Evolutionary conservation across 1,140 invertebrate species (phyloP).

Genomic region (Trichomalopsis sarcophagae): DNA sequence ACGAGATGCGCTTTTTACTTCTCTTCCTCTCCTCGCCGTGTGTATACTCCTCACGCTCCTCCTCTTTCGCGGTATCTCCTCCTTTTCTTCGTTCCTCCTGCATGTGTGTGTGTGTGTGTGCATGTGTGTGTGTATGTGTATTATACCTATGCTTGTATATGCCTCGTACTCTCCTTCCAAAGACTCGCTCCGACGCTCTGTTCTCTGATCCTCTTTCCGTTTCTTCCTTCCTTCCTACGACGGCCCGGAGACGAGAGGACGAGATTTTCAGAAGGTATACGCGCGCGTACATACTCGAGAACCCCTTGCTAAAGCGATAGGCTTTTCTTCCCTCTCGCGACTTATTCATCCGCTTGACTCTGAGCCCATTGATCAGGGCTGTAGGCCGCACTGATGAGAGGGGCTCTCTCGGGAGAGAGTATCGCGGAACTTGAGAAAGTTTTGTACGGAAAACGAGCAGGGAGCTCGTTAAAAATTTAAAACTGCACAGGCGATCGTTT

Average conservation of each 20-base stretch:
- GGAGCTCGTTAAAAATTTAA: no score
- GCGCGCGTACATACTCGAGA: not conserved
- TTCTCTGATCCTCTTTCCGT: not conserved
- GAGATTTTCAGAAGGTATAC: not conserved
- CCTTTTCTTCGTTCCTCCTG: slow-evolving; percentile 12
- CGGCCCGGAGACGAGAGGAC: not conserved
- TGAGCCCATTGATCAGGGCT: not conserved
- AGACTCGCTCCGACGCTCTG: not conserved
- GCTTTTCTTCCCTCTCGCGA: not conserved
- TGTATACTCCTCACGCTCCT: slow-evolving; percentile 18
- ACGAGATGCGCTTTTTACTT: slow-evolving; percentile 43
- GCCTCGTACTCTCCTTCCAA: not conserved
- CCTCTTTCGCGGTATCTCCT: slow-evolving; percentile 40
- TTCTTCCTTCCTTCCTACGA: not conserved
- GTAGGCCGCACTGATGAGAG: no score
- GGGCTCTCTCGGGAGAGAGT: no score
- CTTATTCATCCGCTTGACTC: not conserved
- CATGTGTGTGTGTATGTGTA: not conserved
- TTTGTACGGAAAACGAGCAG: not conserved
- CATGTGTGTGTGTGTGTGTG: not conserved
- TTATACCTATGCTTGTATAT: no score
- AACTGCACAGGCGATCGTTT: no score
- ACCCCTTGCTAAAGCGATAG: not conserved
- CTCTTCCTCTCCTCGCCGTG: not conserved
- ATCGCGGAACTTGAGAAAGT: not conserved